Percentiles rank a stretch among this genome's conserved stretches.
phyloP scores from a whole-genome alignment of 2,888 invertebrate species.

The Eretmocerus hayati region DNA sequence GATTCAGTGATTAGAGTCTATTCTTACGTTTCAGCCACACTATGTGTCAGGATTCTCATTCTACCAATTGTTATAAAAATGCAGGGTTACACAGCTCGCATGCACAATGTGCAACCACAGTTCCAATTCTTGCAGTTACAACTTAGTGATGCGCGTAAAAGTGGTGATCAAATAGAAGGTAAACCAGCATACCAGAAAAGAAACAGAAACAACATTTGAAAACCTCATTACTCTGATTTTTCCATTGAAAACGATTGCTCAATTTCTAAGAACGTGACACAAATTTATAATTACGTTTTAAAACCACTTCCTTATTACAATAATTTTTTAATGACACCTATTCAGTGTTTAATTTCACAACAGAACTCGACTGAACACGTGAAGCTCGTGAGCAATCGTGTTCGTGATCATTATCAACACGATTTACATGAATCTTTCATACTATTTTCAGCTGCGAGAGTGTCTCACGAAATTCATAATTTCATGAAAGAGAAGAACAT shows the following conservation, averaged over 20 bases:
- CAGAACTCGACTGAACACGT: no score
- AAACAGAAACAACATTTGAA: neutral
- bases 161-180: slow-evolving; percentile 74
- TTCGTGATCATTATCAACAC: no score
- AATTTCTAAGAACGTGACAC: no score
- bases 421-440: no score
- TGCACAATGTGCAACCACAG: slow-evolving; percentile 82
- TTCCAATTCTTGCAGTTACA: slow-evolving; percentile 73
- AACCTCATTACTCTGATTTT: neutral
- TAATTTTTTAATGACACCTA: slow-evolving; percentile 1
- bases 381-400: no score
- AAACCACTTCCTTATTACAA: no score
- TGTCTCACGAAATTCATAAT: slow-evolving; percentile 68
- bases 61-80: slow-evolving; percentile 81
- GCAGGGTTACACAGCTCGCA: slow-evolving; percentile 72
- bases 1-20: slow-evolving; percentile 1
- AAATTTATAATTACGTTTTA: no score
- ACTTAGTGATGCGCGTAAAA: slow-evolving; percentile 78
- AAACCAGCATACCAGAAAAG: no score
- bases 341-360: no score
- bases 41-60: slow-evolving; percentile 65
- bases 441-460: slow-evolving; percentile 53
- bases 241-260: no score
- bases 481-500: slow-evolving; percentile 79
- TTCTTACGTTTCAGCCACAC: slow-evolving; percentile 52